Base-by-base conservation (phyloP, 2,113 vertebrate genomes). In the Sterna hirundo region DNA sequence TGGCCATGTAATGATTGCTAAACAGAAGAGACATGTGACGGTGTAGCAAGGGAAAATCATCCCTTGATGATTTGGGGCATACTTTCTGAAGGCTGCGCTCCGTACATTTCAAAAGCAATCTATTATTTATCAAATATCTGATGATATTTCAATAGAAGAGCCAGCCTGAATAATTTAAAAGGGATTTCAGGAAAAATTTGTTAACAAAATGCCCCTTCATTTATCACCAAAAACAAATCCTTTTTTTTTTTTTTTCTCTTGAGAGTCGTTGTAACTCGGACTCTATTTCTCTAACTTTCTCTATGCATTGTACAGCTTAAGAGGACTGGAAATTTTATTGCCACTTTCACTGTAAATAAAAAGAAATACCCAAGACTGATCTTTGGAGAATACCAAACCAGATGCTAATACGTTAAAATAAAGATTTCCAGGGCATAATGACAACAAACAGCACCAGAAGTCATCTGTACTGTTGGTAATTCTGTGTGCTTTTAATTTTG, bases 401-500 rank as follows among this genome's bases (percentile, higher is more conserved):
- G 76, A 78, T 82, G 23, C 6, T 88, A 88, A 70, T 71, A 87
- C 21, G 34, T 72, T 60, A 88, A 81, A 92, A 86, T 46, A 84
- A 81, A 68, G 36, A 81, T 89, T 92, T 91, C 40, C 40, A 62
- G 76, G 72, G 34, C 83, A 79, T 88, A 92, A 91, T 66, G 57
- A 84, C 57, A 92, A 72, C 9, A 76, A 86, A 69, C 17, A 82
- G 40, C 65, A 89, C 16, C 66, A 88, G 52, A 94, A 95, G 47
- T 83, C 30, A 82, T 87, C 34, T 72, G 40, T 69, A 57, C 46
- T 88, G 44, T 25, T 57, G 36, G 17, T 42, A 95, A 76, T 72
- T 71, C 9, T 65, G 26, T 30, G 9, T 71, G 42, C 61, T 96
- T 94, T 89, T 91, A 94, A 94, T 96, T 95, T 94, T 85, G 44